Evolutionary conservation across 1,140 invertebrate species (phyloP), one percentile per base, ranked within the genome.

Genomic region (Macrocentrus cingulum): DNA sequence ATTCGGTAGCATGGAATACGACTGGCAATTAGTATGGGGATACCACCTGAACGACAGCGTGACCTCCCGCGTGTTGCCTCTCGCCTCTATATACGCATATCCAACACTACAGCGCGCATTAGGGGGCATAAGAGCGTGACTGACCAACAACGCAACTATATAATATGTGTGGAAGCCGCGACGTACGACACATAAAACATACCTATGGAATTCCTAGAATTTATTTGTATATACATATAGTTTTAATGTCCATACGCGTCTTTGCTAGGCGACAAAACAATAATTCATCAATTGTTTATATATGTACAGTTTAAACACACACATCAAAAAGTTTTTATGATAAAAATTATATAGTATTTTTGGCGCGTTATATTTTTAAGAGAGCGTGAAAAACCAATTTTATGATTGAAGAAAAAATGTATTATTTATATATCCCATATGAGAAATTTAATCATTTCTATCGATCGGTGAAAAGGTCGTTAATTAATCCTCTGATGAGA

Each of bases 111-210:
- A 19, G 6, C 20, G 46, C 7, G 7, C 46, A 29, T 23, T 25
- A 46, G 44, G 22, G 20, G 39, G 53, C 56, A 63, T 51, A 57
- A 55, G 56, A 59, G 48, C 57, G 53, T 60, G 41, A 59, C 51
- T 50, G 42, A 41, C 34, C n/a, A 49, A 19, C 19, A 39, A 18
- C 20, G n/a, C n/a, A n/a, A n/a, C n/a, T n/a, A n/a, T n/a, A n/a
- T n/a, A n/a, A n/a, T n/a, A n/a, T 25, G 11, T 42, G 39, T 16
- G 16, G 29, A 15, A 6, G 6, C 22, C 5, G 39, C 32, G 48
- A 52, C 46, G 32, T 25, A 49, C 23, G 32, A 49, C 18, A 25
- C 46, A 49, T 25, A 49, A 49, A 49, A 49, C 18, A 25, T 20
- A 25, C 11, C 16, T 18, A 8, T 52, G 52, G 39, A 55, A 55